Base-by-base conservation (phyloP, 2,113 vertebrate species). In the Mormyrus iriodes region DNA sequence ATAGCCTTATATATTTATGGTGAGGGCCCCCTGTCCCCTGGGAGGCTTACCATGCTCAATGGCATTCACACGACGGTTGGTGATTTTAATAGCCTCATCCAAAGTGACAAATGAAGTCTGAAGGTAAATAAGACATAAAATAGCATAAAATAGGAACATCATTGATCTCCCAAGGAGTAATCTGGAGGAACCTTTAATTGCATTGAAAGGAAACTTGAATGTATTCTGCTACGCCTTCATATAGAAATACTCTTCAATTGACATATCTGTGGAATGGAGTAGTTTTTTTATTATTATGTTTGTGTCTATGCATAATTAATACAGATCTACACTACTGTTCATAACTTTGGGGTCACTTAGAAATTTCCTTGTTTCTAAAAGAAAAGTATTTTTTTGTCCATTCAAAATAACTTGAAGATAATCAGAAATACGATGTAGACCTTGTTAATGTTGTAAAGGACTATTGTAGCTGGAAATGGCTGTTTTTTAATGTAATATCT, bases 21-120 rank as follows among this genome's bases (percentile, higher is more conserved):
- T 19, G 69, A 39, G 73, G 73, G 35, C 35, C 39, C 15, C 31
- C 61, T 1, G 61, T 13, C n/a, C 69, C 69, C 69, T 8, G 9
- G 6, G 0, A 21, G 42, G 94, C 97, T 96, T 93, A 99, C 98
- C 98, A 0, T 99, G 98, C 94, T 99, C 98, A 52, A 99, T 99
- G 87, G 98, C 98, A 53, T 99, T 99, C 89, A 99, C 98, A 84
- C 98, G 97, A 82, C 98, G 97, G 94, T 99, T 99, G 53, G 98
- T 99, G 92, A 99, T 98, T 95, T 99, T 99, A 91, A 99, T 99
- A 89, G 98, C 98, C 95, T 99, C 97, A 92, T 99, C 98, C 96
- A 99, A 93, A 52, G 98, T 99, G 92, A 99, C 96, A 92, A 99
- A 99, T 88, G 98, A 99, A 49, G 98, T 99, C 98, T 99, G 44